Base-by-base conservation (phyloP, 2,888 invertebrate species). In the Leptarthrus brevirostris region DNA sequence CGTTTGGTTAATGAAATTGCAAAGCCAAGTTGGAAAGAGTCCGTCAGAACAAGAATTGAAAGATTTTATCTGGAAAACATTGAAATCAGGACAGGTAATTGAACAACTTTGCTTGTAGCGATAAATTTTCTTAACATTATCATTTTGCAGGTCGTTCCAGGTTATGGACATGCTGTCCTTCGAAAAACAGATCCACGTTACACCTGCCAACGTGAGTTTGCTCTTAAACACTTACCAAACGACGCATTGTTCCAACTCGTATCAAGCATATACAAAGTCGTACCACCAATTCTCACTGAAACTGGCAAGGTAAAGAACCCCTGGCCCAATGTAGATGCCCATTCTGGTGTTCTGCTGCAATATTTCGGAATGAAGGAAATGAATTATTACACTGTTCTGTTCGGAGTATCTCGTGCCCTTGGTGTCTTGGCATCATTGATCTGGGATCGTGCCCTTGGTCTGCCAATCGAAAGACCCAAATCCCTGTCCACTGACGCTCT, bases 1-100 rank as follows among this genome's bases (percentile, higher is more conserved):
- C 75, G 87, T 97, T 12, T 99, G 98, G 96, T 84, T 99, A 80
- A 92, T 93, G 81, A 97, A 97, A 84, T 87, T 98, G 34, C 92
- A 93, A 78, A 88, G 92, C 80, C 92, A 95, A 82, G 89, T 98
- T 64, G 95, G 95, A 70, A 92, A 93, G 80, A 91, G 90, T 81
- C 92, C 93, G 77, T 91, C 93, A 14, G 96, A 98, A 84, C 94
- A 97, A 0, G 90, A 96, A 80, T 88, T 99, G 72, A 96, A 95
- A 85, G 96, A 98, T 69, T 98, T 97, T 87, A 95, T 99, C 83
- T 96, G 96, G 96, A 97, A 96, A 86, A 98, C 97, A 1, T 86
- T 95, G 72, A 93, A 94, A 86, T 89, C 91, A 75, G 95, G 95
- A 78, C 93, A 93, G 86, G 85, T 83, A 76, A 56, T 10, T 26